A percentile compares a stretch with the other conserved stretches of the same genome.
These are phyloP conservation scores for Pygathrix nemaeus DNA, from an alignment of 2,113 vertebrate genomes.

Conservation along the genomic window DNA sequence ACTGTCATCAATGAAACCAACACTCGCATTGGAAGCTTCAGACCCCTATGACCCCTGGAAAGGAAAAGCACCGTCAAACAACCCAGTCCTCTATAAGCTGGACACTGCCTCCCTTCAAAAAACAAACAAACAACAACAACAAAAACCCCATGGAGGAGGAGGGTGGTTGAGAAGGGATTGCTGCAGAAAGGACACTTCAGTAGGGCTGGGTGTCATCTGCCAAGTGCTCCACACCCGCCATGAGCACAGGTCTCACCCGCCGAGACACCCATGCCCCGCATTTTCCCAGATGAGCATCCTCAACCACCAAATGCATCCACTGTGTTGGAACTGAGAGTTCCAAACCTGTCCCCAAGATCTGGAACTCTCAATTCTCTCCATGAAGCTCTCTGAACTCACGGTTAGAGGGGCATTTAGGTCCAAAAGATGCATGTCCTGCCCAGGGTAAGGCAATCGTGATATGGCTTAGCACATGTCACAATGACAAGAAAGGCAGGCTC, in stretches of 20 bases:
- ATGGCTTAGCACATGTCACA: not conserved
- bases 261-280: fast-evolving
- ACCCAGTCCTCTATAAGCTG: not conserved
- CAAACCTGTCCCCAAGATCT: not conserved
- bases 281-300: not conserved
- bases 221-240: not conserved
- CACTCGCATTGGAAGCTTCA: too few species aligned
- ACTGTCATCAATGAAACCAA: not conserved
- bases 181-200: not conserved
- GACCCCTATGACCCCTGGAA: not conserved
- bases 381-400: not conserved
- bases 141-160: too few species aligned
- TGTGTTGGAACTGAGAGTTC: too few species aligned
- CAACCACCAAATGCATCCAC: not conserved
- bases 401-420: not conserved
- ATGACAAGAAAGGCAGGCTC: not conserved
- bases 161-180: not conserved
- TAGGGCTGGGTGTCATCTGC: not conserved
- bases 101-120: not conserved
- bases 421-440: not conserved
- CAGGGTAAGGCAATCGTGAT: too few species aligned
- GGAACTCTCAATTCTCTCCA: not conserved
- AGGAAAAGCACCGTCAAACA: not conserved
- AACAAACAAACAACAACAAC: too few species aligned
- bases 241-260: too few species aligned